These are phyloP conservation scores for Vannuccia rotundouncinata DNA, from an alignment of 2,888 invertebrate genomes.

Conservation along the genomic window DNA sequence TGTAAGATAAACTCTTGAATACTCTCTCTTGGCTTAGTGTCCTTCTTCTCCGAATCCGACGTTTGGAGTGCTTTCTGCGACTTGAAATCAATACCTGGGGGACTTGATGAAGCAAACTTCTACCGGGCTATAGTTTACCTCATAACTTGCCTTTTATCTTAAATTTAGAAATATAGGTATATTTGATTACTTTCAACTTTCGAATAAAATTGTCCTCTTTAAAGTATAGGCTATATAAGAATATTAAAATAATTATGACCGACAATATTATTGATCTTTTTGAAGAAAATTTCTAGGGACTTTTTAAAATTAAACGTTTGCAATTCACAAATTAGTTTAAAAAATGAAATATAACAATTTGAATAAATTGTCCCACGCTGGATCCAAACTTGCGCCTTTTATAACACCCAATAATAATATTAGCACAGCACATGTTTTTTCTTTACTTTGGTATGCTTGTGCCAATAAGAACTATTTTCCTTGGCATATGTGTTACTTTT, in stretches of 20 bases:
- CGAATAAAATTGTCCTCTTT: background rate
- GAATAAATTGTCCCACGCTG: no score
- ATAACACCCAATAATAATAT: no score
- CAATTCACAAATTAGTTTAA: no score
- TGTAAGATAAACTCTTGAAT: background rate
- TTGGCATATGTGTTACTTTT: no score
- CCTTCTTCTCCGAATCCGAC: background rate
- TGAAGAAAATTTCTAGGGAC: no score
- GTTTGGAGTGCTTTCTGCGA: slow-evolving; percentile 15
- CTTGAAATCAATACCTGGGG: slow-evolving; percentile 10
- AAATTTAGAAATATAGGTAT: background rate
- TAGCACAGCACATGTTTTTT: no score
- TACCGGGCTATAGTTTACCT: background rate
- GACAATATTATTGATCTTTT: background rate
- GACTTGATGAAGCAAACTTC: background rate
- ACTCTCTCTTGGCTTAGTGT: background rate
- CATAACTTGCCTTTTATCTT: background rate
- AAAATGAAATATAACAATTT: no score
- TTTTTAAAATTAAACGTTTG: no score
- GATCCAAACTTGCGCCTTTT: no score
- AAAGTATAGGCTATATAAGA: background rate
- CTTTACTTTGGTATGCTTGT: no score
- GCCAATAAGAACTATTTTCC: no score
- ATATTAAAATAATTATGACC: background rate
- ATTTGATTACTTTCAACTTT: no score